Evolutionary conservation across 92 coral and sea anemone genomes (phyloP).

Genomic region (Porites evermanni): DNA sequence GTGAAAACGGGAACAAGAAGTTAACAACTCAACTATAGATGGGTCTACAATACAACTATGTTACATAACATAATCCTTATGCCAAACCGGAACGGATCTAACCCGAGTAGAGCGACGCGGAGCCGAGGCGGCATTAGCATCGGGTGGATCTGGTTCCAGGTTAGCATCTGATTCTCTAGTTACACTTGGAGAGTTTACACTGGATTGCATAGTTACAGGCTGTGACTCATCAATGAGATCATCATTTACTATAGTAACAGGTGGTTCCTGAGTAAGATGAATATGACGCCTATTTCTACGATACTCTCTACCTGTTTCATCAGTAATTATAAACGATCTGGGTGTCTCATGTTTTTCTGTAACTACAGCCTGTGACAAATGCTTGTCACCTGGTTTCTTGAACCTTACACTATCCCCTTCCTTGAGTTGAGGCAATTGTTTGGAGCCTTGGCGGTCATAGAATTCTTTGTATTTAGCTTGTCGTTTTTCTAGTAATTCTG

Average conservation of each 20-base stretch:
- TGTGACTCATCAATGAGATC: constrained; percentile 3
- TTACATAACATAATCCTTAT: constrained; percentile 25
- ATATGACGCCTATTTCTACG: constrained; percentile 32
- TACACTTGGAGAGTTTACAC: not conserved
- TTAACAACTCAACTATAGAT: constrained; percentile 11
- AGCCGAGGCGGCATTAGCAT: not conserved
- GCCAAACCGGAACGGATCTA: constrained; percentile 14
- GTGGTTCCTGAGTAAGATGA: constrained; percentile 38
- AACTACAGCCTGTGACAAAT: constrained; percentile 11
- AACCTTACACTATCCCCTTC: not conserved
- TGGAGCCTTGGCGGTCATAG: too few relatives aligned
- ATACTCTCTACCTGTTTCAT: constrained; percentile 18
- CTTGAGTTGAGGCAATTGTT: too few relatives aligned
- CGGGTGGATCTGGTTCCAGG: not conserved
- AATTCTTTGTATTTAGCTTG: too few relatives aligned
- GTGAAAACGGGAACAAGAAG: not conserved
- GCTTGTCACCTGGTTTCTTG: constrained; percentile 38
- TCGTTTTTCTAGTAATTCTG: too few relatives aligned
- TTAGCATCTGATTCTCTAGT: not conserved
- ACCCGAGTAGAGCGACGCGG: constrained; percentile 15
- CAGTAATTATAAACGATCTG: constrained; percentile 10
- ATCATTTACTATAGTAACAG: not conserved
- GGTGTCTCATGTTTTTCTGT: constrained; percentile 9
- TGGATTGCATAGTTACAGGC: not conserved
- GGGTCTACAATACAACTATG: not conserved